Base-by-base conservation (phyloP, 2,797 vertebrate species). In the Tenualosa thibaudeaui region DNA sequence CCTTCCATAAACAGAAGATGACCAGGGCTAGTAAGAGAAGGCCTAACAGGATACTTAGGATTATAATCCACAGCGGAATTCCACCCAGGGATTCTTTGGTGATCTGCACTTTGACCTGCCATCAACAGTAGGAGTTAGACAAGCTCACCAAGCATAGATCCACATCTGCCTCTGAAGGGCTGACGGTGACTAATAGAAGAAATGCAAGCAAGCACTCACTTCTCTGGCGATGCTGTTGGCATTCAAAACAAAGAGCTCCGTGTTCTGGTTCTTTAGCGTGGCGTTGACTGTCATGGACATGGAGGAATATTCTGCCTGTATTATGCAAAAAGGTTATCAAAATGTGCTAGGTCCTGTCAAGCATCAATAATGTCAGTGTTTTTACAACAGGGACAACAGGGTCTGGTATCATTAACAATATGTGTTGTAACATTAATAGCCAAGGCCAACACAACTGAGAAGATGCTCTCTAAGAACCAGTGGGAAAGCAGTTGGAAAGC, bases 1-100 rank as follows among this genome's bases (percentile, higher is more conserved):
- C 98, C 97, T 97, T 99, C 98, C 98, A 99, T 85, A 99, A 93
- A 56, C 89, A 94, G 85, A 99, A 96, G 92, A 99, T 98, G 86
- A 99, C 97, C 40, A 99, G 95, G 13, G 97, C 96, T 88, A 99
- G 91, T 87, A 99, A 96, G 87, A 99, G 89, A 3, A 99, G 94
- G 81, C 98, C 98, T 0, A 96, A 95, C 0, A 99, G 96, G 88
- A 98, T 95, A 87, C 98, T 99, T 87, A 99, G 53, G 81, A 99
- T 95, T 85, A 99, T 98, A 82, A 99, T 97, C 98, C 98, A 99
- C 1, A 97, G 85, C 0, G 98, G 98, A 54, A 99, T 97, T 86
- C 92, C 94, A 85, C 96, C 96, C 0, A 93, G 93, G 2, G 95
- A 93, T 60, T 98, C 97, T 90, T 97, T 99, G 3, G 96, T 97